These are phyloP conservation scores for Melieria crassipennis DNA, from an alignment of 2,888 invertebrate genomes.

Conservation along the genomic window DNA sequence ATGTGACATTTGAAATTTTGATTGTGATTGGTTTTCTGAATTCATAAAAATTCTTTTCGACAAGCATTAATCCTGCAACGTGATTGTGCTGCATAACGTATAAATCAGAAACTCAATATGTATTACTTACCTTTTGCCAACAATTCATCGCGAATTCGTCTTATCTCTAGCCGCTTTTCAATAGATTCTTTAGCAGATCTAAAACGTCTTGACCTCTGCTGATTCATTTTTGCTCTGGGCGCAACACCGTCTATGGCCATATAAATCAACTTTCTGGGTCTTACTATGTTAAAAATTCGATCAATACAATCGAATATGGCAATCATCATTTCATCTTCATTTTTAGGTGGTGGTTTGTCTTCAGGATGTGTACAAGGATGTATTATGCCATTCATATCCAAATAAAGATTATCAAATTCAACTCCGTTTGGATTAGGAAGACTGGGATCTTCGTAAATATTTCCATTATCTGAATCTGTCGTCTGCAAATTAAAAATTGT, in stretches of 20 bases:
- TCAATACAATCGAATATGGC: slow-evolving; percentile 99
- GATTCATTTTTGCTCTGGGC: slow-evolving; percentile 99
- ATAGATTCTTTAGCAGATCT: slow-evolving; percentile 93
- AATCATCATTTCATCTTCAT: slow-evolving; percentile 99
- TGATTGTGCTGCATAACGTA: not conserved
- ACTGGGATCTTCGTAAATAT: slow-evolving; percentile 81
- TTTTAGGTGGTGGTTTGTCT: slow-evolving; percentile 95
- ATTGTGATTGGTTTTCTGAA: too few relatives aligned
- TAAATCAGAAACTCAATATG: not conserved
- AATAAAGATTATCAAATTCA: slow-evolving; percentile 97
- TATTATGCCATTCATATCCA: slow-evolving; percentile 99
- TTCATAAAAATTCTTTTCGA: too few relatives aligned
- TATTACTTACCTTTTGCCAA: slow-evolving; percentile 68
- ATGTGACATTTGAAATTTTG: too few relatives aligned
- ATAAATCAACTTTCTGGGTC: slow-evolving; percentile 92
- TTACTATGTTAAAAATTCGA: slow-evolving; percentile 89
- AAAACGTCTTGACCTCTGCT: slow-evolving; percentile 96
- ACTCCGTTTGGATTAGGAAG: slow-evolving; percentile 95
- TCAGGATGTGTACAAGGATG: slow-evolving; percentile 99
- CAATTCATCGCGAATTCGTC: slow-evolving; percentile 80
- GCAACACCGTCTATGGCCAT: slow-evolving; percentile 99
- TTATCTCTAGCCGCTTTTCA: slow-evolving; percentile 89
- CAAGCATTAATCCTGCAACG: too few relatives aligned
- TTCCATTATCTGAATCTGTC: slow-evolving; percentile 77
- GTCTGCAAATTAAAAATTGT: slow-evolving; percentile 67